Conservation (phyloP, 2,797 vertebrate species). For the Squalus acanthias region DNA sequence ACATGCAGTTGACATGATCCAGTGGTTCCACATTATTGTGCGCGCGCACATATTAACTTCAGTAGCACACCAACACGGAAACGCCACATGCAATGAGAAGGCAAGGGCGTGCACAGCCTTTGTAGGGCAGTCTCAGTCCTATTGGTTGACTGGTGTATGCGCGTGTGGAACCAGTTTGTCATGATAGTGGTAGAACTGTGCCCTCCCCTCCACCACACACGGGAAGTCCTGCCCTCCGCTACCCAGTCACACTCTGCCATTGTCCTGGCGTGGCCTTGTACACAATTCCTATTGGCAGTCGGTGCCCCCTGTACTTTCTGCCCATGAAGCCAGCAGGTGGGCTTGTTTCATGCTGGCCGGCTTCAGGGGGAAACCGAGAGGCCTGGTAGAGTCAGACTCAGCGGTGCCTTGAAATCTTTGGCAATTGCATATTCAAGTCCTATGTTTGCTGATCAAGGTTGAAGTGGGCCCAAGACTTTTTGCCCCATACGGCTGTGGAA, state of each 20-base stretch:
- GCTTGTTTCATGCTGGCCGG: background rate
- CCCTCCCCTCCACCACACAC: no score
- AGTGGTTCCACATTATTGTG: background rate
- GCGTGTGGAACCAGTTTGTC: background rate
- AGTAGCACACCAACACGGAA: background rate
- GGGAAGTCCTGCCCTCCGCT: background rate
- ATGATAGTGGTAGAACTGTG: background rate
- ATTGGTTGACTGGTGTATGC: background rate
- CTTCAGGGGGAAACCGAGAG: background rate
- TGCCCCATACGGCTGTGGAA: background rate
- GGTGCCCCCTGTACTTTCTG: no score
- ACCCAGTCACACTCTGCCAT: background rate
- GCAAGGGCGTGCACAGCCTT: background rate
- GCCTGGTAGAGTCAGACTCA: background rate
- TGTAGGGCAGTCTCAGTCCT: background rate
- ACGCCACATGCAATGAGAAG: background rate
- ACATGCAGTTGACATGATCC: background rate
- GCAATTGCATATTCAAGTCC: background rate
- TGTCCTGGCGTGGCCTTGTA: background rate
- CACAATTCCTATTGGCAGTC: background rate
- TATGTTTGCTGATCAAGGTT: background rate
- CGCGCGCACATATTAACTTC: background rate
- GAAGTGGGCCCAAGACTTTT: background rate
- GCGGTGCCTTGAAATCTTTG: background rate
- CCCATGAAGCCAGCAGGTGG: background rate